These are phyloP conservation scores for Chlorops oryzae DNA, from an alignment of 1,140 invertebrate species.

Conservation along the genomic window DNA sequence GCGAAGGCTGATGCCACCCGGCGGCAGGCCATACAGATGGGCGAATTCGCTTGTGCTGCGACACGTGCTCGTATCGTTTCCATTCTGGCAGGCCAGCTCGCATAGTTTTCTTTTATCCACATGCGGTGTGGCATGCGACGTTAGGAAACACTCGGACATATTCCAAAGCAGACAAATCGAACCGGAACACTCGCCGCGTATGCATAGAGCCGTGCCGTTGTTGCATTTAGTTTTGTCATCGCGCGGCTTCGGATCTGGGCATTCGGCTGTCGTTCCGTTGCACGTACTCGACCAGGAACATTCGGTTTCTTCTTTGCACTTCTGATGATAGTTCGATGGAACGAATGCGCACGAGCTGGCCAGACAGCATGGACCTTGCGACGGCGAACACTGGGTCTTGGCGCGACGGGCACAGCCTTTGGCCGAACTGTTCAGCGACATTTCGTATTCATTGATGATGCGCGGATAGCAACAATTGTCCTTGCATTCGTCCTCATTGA, in stretches of 20 bases:
- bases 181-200: slow-evolving; percentile 86
- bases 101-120: slow-evolving; percentile 79
- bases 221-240: slow-evolving; percentile 80
- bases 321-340: slow-evolving; percentile 53
- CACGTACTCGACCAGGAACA: slow-evolving; percentile 82
- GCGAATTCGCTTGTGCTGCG: slow-evolving; percentile 82
- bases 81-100: slow-evolving; percentile 91
- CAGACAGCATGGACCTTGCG: slow-evolving; percentile 92
- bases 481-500: slow-evolving; percentile 85
- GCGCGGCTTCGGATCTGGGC: slow-evolving; percentile 72
- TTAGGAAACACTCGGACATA: slow-evolving; percentile 94
- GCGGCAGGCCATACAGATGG: slow-evolving; percentile 63
- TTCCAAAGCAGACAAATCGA: slow-evolving; percentile 94
- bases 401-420: slow-evolving; percentile 71
- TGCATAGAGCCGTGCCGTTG: slow-evolving; percentile 81
- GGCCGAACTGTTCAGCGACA: slow-evolving; percentile 62
- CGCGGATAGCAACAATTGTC: slow-evolving; percentile 93
- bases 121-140: slow-evolving; percentile 72
- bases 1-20: slow-evolving; percentile 80
- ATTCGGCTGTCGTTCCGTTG: slow-evolving; percentile 77
- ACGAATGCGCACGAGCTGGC: slow-evolving; percentile 77
- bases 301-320: slow-evolving; percentile 80
- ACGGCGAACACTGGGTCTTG: slow-evolving; percentile 87
- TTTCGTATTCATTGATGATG: slow-evolving; percentile 63
- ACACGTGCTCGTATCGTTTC: slow-evolving; percentile 69